These are phyloP conservation scores for Archips xylosteana DNA, from an alignment of 2,888 invertebrate genomes.

Conservation along the genomic window DNA sequence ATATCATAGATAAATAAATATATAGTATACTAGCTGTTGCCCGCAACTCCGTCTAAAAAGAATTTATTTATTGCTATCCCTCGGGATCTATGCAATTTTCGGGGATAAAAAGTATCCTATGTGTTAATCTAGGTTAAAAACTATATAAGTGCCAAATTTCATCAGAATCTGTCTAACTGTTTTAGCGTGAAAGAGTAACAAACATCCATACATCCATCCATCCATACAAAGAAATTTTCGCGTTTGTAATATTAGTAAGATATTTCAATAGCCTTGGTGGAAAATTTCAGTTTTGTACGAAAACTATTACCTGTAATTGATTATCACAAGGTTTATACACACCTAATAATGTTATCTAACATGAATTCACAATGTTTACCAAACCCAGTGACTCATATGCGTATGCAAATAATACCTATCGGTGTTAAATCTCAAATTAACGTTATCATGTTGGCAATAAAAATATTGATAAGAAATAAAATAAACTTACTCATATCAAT, in stretches of 20 bases:
- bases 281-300: neutral
- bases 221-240: too few relatives aligned
- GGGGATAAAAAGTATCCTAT: too few relatives aligned
- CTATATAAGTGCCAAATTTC: too few relatives aligned
- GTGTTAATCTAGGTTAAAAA: too few relatives aligned
- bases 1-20: neutral
- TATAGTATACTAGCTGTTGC: too few relatives aligned
- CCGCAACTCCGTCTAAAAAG: too few relatives aligned
- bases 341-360: conserved; percentile 2
- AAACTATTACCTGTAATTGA: neutral
- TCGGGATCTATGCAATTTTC: too few relatives aligned
- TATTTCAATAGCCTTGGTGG: neutral
- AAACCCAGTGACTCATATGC: conserved; percentile 21
- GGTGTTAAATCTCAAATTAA: conserved; percentile 10
- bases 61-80: too few relatives aligned
- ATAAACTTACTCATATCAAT: conserved; percentile 71
- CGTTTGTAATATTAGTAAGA: too few relatives aligned
- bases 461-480: conserved; percentile 34
- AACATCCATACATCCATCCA: too few relatives aligned
- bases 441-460: conserved; percentile 32
- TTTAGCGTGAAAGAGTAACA: too few relatives aligned
- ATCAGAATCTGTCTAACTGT: too few relatives aligned
- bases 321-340: neutral
- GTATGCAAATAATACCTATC: conserved; percentile 1
- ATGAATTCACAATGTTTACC: conserved; percentile 19